Conservation (phyloP, 2,888 invertebrate species). For the Coenonympha glycerion region DNA sequence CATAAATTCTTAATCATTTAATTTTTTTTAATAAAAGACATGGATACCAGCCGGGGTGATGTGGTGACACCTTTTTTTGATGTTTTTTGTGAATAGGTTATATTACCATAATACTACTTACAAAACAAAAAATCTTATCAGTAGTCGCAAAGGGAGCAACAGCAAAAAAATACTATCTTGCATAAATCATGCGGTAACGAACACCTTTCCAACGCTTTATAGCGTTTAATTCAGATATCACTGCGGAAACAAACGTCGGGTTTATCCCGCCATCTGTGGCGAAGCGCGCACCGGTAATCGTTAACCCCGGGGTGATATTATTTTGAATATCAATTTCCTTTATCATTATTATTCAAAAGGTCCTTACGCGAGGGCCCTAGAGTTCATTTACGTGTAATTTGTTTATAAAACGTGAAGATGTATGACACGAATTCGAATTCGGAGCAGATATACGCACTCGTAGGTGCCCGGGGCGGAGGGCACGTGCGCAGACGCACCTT, state of each 20-base stretch:
- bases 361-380: constrained; percentile 57
- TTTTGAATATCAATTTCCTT: constrained; percentile 73
- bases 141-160: constrained; percentile 26
- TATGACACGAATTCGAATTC: constrained; percentile 73
- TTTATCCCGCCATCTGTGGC: constrained; percentile 73
- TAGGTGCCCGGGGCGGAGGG: constrained; percentile 61
- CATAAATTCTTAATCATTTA: no score
- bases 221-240: constrained; percentile 76
- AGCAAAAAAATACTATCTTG: constrained; percentile 63
- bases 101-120: no score
- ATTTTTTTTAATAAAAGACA: no score
- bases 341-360: constrained; percentile 67
- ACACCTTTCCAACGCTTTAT: constrained; percentile 74
- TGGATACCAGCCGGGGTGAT: no score
- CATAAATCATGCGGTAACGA: constrained; percentile 76
- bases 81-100: no score
- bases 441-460: constrained; percentile 66
- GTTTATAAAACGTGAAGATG: constrained; percentile 59
- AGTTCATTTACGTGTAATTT: constrained; percentile 60
- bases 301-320: constrained; percentile 77
- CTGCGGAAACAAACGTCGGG: constrained; percentile 76
- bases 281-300: constrained; percentile 74
- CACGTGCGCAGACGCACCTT: constrained; percentile 74
- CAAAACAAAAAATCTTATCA: constrained; percentile 16
- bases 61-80: no score